Conservation (phyloP, 2,113 vertebrate species). For the Gadus chalcogrammus region DNA sequence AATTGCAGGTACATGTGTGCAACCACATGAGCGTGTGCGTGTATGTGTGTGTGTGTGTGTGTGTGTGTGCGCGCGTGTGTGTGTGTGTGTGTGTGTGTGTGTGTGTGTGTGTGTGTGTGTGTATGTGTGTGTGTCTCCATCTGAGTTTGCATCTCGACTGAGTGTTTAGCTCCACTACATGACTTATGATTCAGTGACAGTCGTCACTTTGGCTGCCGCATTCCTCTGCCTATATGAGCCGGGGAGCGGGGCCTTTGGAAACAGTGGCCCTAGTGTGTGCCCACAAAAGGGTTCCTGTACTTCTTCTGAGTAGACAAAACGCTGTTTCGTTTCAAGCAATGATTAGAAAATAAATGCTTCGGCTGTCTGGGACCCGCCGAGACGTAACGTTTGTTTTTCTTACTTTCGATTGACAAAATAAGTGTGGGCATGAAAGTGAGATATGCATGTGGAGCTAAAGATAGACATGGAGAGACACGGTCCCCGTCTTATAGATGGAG, state of each 20-base stretch:
- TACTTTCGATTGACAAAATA: slow-evolving; percentile 18
- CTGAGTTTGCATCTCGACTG: background rate
- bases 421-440: too few species aligned
- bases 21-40: background rate
- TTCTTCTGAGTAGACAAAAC: slow-evolving; percentile 9
- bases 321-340: slow-evolving; percentile 41
- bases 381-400: slow-evolving; percentile 39
- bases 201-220: slow-evolving; percentile 21
- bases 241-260: slow-evolving; percentile 25
- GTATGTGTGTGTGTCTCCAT: background rate
- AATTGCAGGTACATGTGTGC: background rate
- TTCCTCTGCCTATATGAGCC: slow-evolving; percentile 24
- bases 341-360: slow-evolving; percentile 47
- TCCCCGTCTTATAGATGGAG: too few species aligned
- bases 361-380: slow-evolving; percentile 30
- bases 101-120: background rate
- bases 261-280: slow-evolving; percentile 11
- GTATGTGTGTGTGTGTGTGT: background rate
- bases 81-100: background rate
- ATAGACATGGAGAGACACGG: too few species aligned
- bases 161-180: background rate
- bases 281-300: slow-evolving; percentile 43
- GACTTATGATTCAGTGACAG: slow-evolving; percentile 23
- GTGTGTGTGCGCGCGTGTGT: slow-evolving; percentile 15
- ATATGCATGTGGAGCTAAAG: too few species aligned